A percentile compares a stretch with the other conserved stretches of the same genome.
Conservation (phyloP, 2,888 invertebrate species). For the Agrilus biguttatus region DNA sequence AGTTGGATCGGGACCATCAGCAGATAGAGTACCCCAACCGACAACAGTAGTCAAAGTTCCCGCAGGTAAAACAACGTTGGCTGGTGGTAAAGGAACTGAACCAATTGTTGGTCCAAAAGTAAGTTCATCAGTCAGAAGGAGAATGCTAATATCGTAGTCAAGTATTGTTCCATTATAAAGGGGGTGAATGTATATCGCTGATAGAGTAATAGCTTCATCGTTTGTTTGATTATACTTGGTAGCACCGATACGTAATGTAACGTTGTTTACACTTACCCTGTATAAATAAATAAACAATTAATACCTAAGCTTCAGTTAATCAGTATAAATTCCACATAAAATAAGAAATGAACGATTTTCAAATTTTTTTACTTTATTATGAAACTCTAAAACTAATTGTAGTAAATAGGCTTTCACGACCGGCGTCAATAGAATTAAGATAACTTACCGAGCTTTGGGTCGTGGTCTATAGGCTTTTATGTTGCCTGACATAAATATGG, state of each 20-base stretch:
- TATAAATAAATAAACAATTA: background rate
- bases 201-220: background rate
- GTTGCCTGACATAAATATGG: too few relatives aligned
- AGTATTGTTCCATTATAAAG: background rate
- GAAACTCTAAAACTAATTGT: too few relatives aligned
- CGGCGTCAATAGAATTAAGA: too few relatives aligned
- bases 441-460: too few relatives aligned
- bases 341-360: too few relatives aligned
- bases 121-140: background rate
- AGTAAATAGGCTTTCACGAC: too few relatives aligned
- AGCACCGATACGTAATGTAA: conserved; percentile 1
- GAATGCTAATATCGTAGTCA: conserved; percentile 3
- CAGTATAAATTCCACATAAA: too few relatives aligned
- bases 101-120: background rate
- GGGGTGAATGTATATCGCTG: background rate
- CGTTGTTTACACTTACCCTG: background rate
- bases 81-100: background rate
- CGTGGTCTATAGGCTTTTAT: too few relatives aligned
- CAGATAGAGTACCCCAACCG: conserved; percentile 4
- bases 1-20: conserved; percentile 19
- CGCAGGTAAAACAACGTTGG: background rate
- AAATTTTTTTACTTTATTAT: too few relatives aligned
- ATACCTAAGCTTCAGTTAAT: too few relatives aligned
- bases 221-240: background rate
- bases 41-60: conserved; percentile 1